Evolutionary conservation across 30 jellyfish, hydroid and myxozoan species (phyloP), one percentile per base, ranked within the genome.

Genomic region (Pseudorhiza aurosa): DNA sequence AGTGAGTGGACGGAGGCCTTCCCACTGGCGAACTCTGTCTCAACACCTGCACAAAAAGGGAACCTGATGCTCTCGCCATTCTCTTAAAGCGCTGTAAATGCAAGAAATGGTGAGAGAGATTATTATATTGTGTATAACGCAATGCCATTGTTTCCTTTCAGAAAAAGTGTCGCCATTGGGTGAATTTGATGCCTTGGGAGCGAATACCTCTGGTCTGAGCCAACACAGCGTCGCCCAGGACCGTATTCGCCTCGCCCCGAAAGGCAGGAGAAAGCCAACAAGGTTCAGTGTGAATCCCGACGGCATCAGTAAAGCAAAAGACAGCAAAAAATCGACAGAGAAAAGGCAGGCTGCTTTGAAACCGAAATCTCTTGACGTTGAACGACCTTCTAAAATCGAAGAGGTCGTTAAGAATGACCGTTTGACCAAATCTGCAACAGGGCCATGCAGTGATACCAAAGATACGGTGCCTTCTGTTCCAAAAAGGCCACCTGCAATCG

Each of bases 211-310:
- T 37, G 82, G 80, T 21, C 8, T 72, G 15, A 44, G 75, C n/a
- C 47, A 50, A n/a, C 75, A 72, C 59, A 59, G 65, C 58, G 74
- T 81, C 27, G 95, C 97, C 11, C 91, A 89, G 57, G 97, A 89
- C 69, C 71, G 69, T 26, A 82, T 89, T 33, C 93, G 97, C 39
- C 68, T 89, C 32, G 97, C 97, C 10, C 97, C 97, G 21, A 77
- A 77, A 45, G 88, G 91, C 27, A 53, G 97, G 35, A 82, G 97
- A 29, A 75, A 43, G 49, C 97, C 97, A 7, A 56, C 97, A 5
- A 75, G 85, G 72, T 76, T 58, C 50, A 81, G 43, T 75, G 10
- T 81, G 30, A 65, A 59, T 10, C 22, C 64, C 14, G 74, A 63
- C 25, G 45, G 67, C 27, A n/a, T n/a, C n/a, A 18, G 71, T 5